These are phyloP conservation scores for Bombus terrestris DNA, from an alignment of 1,140 invertebrate species.

Conservation along the genomic window DNA sequence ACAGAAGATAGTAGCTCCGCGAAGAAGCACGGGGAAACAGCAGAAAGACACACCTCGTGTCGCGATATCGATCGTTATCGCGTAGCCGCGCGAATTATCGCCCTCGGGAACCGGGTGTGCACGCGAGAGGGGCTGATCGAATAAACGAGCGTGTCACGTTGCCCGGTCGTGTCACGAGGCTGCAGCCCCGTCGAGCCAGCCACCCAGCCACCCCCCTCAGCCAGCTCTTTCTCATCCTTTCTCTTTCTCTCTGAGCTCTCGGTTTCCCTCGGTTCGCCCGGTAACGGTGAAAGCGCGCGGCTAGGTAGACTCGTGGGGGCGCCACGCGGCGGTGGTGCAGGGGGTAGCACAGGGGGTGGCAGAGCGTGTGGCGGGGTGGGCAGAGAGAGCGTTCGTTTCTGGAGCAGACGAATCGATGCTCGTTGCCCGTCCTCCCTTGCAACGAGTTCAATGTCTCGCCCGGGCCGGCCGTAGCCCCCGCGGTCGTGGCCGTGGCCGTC, in stretches of 20 bases:
- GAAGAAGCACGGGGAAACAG: not conserved
- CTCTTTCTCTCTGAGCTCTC: not conserved
- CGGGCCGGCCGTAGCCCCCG: slow-evolving; percentile 74
- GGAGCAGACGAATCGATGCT: slow-evolving; percentile 80
- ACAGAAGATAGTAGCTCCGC: no score
- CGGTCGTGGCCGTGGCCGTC: slow-evolving; percentile 68
- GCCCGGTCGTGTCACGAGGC: slow-evolving; percentile 63
- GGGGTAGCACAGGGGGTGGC: slow-evolving; percentile 38
- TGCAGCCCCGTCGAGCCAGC: slow-evolving; percentile 13
- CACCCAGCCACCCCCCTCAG: not conserved
- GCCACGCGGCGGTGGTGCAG: slow-evolving; percentile 52
- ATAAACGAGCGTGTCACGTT: slow-evolving; percentile 64
- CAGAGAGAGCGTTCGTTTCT: slow-evolving; percentile 74
- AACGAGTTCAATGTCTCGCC: slow-evolving; percentile 81
- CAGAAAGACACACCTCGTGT: not conserved
- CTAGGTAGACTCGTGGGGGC: slow-evolving; percentile 55
- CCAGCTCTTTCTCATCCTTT: not conserved
- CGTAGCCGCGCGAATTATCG: slow-evolving; percentile 45
- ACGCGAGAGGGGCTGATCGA: slow-evolving; percentile 54
- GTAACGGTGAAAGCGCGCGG: slow-evolving; percentile 53
- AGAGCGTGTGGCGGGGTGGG: slow-evolving; percentile 52
- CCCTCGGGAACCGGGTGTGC: not conserved
- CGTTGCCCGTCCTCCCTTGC: slow-evolving; percentile 72
- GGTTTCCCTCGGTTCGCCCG: slow-evolving; percentile 24
- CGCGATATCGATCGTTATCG: slow-evolving; percentile 50